Percentiles rank a stretch among this genome's conserved stretches.
Conservation (phyloP, 2,113 vertebrate species). For the Alligator mississippiensis region DNA sequence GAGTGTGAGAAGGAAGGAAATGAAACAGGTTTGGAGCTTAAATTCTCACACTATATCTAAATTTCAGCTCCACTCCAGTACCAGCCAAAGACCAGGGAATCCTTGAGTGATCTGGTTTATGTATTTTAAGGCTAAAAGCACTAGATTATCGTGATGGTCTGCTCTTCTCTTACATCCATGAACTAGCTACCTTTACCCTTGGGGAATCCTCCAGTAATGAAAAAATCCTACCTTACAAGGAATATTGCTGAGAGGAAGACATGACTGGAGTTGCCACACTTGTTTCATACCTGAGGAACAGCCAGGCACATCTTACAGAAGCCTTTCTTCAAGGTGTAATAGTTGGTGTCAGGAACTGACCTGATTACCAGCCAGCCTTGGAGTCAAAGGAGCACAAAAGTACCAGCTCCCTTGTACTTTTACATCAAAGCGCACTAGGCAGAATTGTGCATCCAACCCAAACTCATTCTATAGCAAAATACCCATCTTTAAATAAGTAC, state of each 20-base stretch:
- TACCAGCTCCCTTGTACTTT: neutral
- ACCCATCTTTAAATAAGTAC: neutral
- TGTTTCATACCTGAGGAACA: neutral
- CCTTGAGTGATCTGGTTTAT: neutral
- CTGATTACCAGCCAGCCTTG: neutral
- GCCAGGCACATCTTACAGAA: neutral
- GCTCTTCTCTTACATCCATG: neutral
- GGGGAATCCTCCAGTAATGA: neutral
- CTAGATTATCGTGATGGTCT: too few species aligned
- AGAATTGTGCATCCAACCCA: too few species aligned
- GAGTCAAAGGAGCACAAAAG: neutral
- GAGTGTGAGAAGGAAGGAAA: neutral
- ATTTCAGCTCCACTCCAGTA: neutral
- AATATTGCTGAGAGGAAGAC: neutral
- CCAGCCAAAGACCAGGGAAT: neutral
- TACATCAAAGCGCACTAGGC: too few species aligned
- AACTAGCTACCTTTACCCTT: neutral
- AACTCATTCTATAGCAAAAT: neutral
- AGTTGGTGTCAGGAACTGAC: too few species aligned
- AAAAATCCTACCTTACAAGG: neutral
- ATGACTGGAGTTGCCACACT: neutral
- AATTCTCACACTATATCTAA: neutral
- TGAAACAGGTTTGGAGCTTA: neutral
- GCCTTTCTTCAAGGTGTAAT: neutral
- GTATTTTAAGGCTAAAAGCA: neutral